These are phyloP conservation scores for Halcyon senegalensis DNA, from an alignment of 2,113 vertebrate species.

Conservation along the genomic window DNA sequence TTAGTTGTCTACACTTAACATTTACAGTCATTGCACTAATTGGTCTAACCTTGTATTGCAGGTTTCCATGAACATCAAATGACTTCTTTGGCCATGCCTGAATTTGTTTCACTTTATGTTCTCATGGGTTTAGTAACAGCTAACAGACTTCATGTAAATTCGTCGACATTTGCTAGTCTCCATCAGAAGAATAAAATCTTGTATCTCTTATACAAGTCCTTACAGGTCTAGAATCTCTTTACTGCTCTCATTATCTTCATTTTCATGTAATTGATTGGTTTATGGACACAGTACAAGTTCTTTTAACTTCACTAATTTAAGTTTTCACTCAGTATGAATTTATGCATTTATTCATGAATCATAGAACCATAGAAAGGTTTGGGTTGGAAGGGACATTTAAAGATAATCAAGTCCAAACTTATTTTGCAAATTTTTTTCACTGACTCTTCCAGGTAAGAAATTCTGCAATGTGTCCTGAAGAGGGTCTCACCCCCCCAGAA, in stretches of 20 bases:
- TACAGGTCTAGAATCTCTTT: background rate
- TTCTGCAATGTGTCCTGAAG: background rate
- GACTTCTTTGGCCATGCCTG: background rate
- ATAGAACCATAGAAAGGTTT: background rate
- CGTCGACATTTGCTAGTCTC: background rate
- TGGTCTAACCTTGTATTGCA: slow-evolving; percentile 16
- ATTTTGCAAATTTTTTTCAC: background rate
- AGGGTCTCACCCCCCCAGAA: background rate
- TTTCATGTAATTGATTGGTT: background rate
- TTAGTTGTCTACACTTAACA: slow-evolving; percentile 23
- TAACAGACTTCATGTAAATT: background rate
- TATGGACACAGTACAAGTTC: background rate
- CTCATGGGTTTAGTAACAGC: background rate
- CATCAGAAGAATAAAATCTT: background rate
- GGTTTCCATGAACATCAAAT: slow-evolving; percentile 11
- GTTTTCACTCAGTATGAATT: background rate
- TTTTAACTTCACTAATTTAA: background rate
- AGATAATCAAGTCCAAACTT: background rate
- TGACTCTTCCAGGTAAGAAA: background rate
- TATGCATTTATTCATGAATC: background rate
- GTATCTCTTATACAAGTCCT: background rate
- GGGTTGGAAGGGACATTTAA: background rate
- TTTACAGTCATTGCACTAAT: slow-evolving; percentile 33
- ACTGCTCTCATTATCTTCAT: background rate
- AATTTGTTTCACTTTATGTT: slow-evolving; percentile 17